Conservation (phyloP, 2,113 vertebrate genomes). For the Nibea coibor region DNA sequence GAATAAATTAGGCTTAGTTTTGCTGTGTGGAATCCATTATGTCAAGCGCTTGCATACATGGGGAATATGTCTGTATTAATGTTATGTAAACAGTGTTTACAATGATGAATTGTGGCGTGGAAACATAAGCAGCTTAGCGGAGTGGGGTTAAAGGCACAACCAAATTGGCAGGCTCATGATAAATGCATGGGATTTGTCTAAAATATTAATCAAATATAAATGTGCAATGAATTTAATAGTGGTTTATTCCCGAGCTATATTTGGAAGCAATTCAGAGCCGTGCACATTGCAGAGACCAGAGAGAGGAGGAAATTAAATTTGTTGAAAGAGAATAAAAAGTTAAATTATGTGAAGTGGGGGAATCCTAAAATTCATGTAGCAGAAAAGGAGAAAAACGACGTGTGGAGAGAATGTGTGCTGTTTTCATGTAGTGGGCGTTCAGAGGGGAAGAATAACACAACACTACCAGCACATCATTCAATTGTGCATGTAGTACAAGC, state of each 20-base stretch:
- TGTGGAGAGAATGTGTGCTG: not conserved
- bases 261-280: slow-evolving; percentile 23
- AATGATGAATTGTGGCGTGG: slow-evolving; percentile 60
- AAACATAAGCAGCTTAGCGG: slow-evolving; percentile 66
- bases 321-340: not conserved
- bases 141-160: slow-evolving; percentile 60
- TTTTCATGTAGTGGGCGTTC: slow-evolving; percentile 41
- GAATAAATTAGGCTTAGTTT: slow-evolving; percentile 51
- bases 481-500: slow-evolving; percentile 18
- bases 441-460: slow-evolving; percentile 38
- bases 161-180: slow-evolving; percentile 74
- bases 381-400: slow-evolving; percentile 4
- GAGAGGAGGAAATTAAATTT: not conserved
- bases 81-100: slow-evolving; percentile 69
- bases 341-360: slow-evolving; percentile 4
- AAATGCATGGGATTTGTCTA: slow-evolving; percentile 74
- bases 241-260: slow-evolving; percentile 46
- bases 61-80: slow-evolving; percentile 60
- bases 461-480: slow-evolving; percentile 4
- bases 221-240: slow-evolving; percentile 72
- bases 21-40: slow-evolving; percentile 38
- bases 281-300: not conserved
- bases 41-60: slow-evolving; percentile 42
- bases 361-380: slow-evolving; percentile 22
- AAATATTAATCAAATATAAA: slow-evolving; percentile 79